Conservation (phyloP, 2,113 vertebrate species). For the Mus pahari region DNA sequence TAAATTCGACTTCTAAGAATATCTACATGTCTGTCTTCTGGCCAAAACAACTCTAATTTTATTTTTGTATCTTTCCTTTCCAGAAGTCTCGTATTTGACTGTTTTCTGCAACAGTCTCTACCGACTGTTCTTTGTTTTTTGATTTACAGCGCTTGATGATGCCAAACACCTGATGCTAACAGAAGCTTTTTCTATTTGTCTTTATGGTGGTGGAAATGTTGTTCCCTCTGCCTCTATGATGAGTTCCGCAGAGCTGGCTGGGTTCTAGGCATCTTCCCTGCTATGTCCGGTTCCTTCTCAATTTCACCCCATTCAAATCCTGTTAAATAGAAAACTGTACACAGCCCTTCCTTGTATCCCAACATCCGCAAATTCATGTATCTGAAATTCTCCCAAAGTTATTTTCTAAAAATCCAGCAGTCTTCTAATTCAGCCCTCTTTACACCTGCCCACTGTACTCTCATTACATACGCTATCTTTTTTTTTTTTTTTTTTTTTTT, state of each 20-base stretch:
- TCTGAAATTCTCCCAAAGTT: background rate
- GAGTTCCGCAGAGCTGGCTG: background rate
- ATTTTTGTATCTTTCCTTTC: constrained; percentile 38
- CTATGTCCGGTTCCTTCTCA: background rate
- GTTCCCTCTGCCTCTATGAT: background rate
- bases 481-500: too few species aligned
- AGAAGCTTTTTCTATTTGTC: constrained; percentile 14
- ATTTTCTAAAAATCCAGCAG: background rate
- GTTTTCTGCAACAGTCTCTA: background rate
- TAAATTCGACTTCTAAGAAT: background rate
- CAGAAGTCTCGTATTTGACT: background rate
- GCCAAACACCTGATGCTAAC: background rate
- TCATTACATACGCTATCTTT: background rate
- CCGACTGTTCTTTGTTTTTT: constrained; percentile 2
- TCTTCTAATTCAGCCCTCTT: background rate
- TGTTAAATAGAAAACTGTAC: background rate
- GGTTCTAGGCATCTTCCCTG: background rate
- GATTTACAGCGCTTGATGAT: constrained; percentile 23
- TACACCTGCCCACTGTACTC: background rate
- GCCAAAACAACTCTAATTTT: background rate
- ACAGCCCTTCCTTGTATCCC: background rate
- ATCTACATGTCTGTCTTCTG: background rate
- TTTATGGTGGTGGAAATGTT: background rate
- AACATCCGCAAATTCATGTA: background rate
- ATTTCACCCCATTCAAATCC: background rate